Evolutionary conservation across 2,797 vertebrate species (phyloP), one percentile per base, ranked within the genome.

Genomic region (Anguilla anguilla): DNA sequence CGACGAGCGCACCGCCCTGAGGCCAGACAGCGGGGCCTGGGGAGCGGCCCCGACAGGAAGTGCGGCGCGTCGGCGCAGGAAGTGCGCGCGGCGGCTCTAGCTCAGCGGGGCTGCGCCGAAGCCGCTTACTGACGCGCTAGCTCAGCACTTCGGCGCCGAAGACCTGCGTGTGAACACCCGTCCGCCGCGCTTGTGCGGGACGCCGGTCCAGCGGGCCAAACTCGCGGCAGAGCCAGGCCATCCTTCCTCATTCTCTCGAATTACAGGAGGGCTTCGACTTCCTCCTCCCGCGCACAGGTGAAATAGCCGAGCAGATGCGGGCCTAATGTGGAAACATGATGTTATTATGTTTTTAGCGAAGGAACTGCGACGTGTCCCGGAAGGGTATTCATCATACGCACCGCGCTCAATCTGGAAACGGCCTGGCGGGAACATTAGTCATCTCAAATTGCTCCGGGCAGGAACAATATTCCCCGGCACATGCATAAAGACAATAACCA

Each of bases 281-380:
- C 4, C 39, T 19, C 35, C 35, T 35, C 35, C 39, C 9, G 43
- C 77, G 9, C 22, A 81, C 77, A 81, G 43, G 77, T 81, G 77
- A 46, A 49, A 25, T 25, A 10, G 43, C 39, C 77, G 6, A 49
- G 77, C 77, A 49, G 77, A 43, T 81, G 39, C 77, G 25, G 6
- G 77, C 43, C 77, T 81, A 49, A 81, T 49, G 11, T 81, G 77
- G 77, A 81, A 81, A 81, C 77, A 81, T 49, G 77, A 49, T 81
- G 43, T 81, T 81, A 81, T 81, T 49, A 81, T 81, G 77, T 81
- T 81, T 49, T 81, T 49, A 46, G 77, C 11, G 39, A 9, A 81
- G 25, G 77, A 22, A 81, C 77, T 22, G 77, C 77, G 19, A 49
- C 19, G 28, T 49, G 28, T 19, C 77, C 31, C 77, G 31, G 43